phyloP scores from a whole-genome alignment of 2,888 invertebrate species.

The Halocaridina rubra region DNA sequence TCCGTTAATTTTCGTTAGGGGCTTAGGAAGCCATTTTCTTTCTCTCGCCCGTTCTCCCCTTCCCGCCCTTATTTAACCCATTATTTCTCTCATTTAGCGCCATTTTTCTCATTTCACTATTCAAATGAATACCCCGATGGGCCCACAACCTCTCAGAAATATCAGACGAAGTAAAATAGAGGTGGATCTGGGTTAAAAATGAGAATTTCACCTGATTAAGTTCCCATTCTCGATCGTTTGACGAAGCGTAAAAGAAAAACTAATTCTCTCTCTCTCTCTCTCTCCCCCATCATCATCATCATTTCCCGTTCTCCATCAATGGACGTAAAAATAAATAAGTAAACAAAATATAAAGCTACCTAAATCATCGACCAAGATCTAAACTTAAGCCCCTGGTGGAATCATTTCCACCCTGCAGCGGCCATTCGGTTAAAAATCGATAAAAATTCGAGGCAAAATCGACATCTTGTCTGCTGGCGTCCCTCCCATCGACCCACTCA shows the following conservation, averaged over 20 bases:
- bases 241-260: constrained; percentile 4
- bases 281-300: not conserved
- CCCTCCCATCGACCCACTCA: not conserved
- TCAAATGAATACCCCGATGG: not conserved
- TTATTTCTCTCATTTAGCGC: not conserved
- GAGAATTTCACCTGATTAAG: not conserved
- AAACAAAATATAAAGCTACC: too few relatives aligned
- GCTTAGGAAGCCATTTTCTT: constrained; percentile 30
- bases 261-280: constrained; percentile 25
- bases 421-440: too few relatives aligned
- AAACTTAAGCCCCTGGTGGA: too few relatives aligned
- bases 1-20: constrained; percentile 30
- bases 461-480: not conserved
- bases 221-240: constrained; percentile 43
- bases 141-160: not conserved
- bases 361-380: too few relatives aligned
- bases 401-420: too few relatives aligned
- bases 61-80: not conserved
- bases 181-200: not conserved
- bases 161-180: not conserved
- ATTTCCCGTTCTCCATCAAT: not conserved
- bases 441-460: too few relatives aligned
- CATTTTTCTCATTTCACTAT: not conserved
- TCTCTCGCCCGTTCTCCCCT: constrained; percentile 26
- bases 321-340: not conserved